These are phyloP conservation scores for Micrasema longulum DNA, from an alignment of 1,140 invertebrate genomes.

Conservation along the genomic window DNA sequence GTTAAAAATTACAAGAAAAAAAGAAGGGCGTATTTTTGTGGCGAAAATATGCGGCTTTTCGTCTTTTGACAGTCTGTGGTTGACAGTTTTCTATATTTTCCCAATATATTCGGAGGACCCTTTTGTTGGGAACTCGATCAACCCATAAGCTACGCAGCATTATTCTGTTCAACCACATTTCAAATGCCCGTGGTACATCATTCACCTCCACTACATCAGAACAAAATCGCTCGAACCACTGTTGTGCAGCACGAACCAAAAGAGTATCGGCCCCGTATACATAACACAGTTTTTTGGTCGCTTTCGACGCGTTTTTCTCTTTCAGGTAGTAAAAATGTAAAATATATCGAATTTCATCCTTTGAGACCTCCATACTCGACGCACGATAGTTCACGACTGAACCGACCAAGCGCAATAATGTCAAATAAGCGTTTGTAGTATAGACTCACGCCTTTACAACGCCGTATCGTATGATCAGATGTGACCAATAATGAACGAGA, in stretches of 20 bases:
- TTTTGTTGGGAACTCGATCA: too few species aligned
- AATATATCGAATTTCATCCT: too few species aligned
- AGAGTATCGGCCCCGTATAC: too few species aligned
- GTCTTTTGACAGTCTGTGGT: too few species aligned
- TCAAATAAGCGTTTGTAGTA: neutral
- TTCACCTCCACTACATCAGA: neutral
- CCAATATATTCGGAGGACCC: too few species aligned
- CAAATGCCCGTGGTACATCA: too few species aligned
- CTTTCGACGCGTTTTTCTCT: neutral
- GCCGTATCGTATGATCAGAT: neutral
- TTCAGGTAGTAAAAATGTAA: neutral
- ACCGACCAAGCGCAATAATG: conserved; percentile 49
- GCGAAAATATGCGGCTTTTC: too few species aligned
- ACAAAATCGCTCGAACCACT: neutral
- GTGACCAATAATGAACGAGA: conserved; percentile 1
- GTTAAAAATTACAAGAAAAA: too few species aligned
- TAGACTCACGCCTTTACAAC: neutral
- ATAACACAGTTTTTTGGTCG: neutral
- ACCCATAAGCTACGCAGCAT: too few species aligned
- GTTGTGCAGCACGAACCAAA: neutral
- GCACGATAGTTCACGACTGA: conserved; percentile 31
- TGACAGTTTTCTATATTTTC: too few species aligned
- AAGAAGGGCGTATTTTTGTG: too few species aligned
- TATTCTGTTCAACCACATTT: too few species aligned
- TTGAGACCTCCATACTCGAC: conserved; percentile 1